Conservation (phyloP, 2,113 vertebrate species). For the Epinephelus moara region DNA sequence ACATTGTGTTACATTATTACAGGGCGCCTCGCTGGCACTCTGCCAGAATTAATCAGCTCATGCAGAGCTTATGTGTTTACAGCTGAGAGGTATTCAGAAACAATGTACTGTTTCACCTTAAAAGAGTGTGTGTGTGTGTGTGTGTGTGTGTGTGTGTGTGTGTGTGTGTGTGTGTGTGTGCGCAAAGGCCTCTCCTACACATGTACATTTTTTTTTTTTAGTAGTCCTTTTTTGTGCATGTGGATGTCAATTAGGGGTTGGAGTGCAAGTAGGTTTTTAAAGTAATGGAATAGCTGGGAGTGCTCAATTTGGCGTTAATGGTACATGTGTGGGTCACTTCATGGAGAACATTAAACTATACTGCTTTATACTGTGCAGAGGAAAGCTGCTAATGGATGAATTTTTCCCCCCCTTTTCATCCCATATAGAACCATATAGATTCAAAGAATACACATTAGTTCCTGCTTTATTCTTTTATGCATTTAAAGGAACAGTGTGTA, state of each 20-base stretch:
- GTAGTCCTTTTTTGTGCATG: not conserved
- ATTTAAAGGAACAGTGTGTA: not conserved
- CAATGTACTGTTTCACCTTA: constrained; percentile 36
- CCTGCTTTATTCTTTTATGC: not conserved
- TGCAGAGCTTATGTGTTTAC: constrained; percentile 44
- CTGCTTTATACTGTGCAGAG: constrained; percentile 2
- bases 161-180: not conserved
- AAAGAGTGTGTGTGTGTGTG: not conserved
- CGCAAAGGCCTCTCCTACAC: not conserved
- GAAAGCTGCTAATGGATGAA: constrained; percentile 22
- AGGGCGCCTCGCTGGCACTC: constrained; percentile 35
- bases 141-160: not conserved
- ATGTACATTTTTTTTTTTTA: not conserved
- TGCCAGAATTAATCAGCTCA: constrained; percentile 60
- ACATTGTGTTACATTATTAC: constrained; percentile 53
- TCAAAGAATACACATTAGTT: not conserved
- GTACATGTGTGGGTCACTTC: constrained; percentile 45
- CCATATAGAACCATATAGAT: not conserved
- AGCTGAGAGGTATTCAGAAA: constrained; percentile 63
- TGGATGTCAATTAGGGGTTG: constrained; percentile 26
- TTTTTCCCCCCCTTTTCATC: not conserved
- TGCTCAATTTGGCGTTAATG: constrained; percentile 52
- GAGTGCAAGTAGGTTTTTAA: constrained; percentile 55
- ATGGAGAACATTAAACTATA: constrained; percentile 42
- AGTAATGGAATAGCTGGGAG: constrained; percentile 50